Evolutionary conservation across 2,113 vertebrate species (phyloP).

Genomic region (Anarhynchus alexandrinus): DNA sequence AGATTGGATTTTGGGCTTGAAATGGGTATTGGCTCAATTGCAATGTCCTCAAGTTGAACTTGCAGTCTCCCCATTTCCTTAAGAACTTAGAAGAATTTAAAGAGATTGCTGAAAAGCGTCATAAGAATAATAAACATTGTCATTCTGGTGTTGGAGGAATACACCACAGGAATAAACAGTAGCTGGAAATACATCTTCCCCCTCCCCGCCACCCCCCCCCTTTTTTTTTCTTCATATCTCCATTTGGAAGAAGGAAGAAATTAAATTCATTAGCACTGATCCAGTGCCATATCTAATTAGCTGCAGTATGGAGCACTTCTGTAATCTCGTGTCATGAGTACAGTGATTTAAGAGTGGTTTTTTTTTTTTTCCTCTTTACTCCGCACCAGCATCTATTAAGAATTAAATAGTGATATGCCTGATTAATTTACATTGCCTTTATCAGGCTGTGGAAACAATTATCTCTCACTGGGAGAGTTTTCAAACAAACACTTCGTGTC

Average conservation of each 20-base stretch:
- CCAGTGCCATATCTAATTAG: constrained; percentile 4
- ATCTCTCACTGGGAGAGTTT: constrained; percentile 20
- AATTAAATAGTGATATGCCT: neutral
- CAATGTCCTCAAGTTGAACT: neutral
- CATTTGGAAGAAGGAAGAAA: neutral
- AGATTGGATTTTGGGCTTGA: neutral
- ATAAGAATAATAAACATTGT: neutral
- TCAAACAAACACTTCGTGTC: neutral
- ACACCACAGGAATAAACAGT: neutral
- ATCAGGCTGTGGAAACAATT: neutral
- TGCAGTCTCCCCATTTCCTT: neutral
- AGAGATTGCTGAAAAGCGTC: neutral
- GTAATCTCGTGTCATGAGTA: neutral
- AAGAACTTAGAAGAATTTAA: neutral
- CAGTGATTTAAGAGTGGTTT: neutral
- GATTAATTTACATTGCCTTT: constrained; percentile 29
- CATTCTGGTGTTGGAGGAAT: neutral
- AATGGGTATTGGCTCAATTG: neutral
- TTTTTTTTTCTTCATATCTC: neutral
- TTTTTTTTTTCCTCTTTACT: neutral
- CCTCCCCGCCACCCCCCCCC: rapidly evolving
- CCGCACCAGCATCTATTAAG: neutral
- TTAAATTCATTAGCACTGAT: constrained; percentile 2
- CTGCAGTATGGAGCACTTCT: neutral
- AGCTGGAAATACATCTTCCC: neutral